Evolutionary conservation across 1,140 invertebrate species (phyloP), one percentile per base, ranked within the genome.

Genomic region (Drosophila varians): DNA sequence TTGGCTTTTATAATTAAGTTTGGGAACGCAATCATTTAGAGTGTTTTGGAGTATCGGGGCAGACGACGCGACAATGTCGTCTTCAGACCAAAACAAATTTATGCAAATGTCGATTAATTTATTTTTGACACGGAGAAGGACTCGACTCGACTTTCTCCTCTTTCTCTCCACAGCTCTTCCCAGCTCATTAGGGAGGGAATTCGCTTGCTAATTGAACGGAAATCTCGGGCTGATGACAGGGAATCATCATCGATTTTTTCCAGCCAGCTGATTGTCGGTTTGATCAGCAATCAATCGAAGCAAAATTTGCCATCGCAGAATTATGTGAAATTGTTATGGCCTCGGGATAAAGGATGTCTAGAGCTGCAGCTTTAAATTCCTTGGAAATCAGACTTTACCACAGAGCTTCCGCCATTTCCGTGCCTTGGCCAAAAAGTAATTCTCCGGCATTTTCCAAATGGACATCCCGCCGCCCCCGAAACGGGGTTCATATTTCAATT

Each of bases 61-160:
- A 76, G 77, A 76, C 56, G 54, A 9, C 38, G 58, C 45, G 72
- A 55, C 53, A 60, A 45, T 76, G 55, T 45, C 73, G 58, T 45
- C 73, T 52, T 31, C 54, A 68, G 48, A 61, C 38, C 51, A 45
- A 61, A 55, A 55, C 52, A 74, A 74, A 87, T 87, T 86, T 77
- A 86, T 86, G 82, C 60, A 87, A 86, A 86, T 86, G 87, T 80
- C 64, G 82, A 77, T 86, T 77, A 55, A 87, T 80, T 87, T 87
- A 74, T 58, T 77, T 79, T 75, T 73, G 72, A 86, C 76, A 73
- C 75, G 64, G 28, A 31, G 19, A 9, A 7, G 12, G 7, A 7
- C 21, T 21, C 7, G 12, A 14, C 36, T 16, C 12, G 28, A 19
- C 6, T 26, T 5, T 4, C 26, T 21, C 11, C 0, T 25, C 28